Conservation (phyloP, 2,797 vertebrate species). For the Emys orbicularis region DNA sequence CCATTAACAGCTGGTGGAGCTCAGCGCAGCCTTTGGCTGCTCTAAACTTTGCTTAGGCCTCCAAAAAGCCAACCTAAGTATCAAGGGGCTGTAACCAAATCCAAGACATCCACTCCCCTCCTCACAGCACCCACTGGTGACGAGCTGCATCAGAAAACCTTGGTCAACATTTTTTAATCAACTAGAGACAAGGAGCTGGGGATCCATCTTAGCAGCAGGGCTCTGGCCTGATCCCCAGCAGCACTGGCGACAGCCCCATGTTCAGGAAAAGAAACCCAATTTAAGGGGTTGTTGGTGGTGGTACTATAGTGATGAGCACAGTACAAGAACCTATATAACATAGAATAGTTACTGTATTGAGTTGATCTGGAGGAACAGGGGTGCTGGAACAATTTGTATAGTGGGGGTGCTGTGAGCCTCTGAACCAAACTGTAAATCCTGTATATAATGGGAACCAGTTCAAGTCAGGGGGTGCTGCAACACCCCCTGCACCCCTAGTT, state of each 20-base stretch:
- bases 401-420: no score
- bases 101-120: not conserved
- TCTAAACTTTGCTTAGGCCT: not conserved
- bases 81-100: not conserved
- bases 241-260: not conserved
- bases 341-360: not conserved
- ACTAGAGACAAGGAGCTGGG: not conserved
- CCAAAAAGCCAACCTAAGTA: not conserved
- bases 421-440: no score
- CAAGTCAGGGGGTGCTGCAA: no score
- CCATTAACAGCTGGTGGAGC: not conserved
- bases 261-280: not conserved
- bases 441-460: no score
- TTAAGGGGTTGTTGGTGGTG: not conserved
- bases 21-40: not conserved
- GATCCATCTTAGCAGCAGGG: no score
- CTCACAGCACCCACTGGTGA: accelerated
- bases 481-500: no score
- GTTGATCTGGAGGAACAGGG: not conserved
- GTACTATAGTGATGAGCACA: not conserved
- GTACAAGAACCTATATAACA: accelerated
- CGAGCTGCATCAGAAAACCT: not conserved
- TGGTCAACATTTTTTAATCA: not conserved
- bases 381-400: no score
- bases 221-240: not conserved